These are phyloP conservation scores for Etheostoma cragini DNA, from an alignment of 2,113 vertebrate species.

Conservation along the genomic window DNA sequence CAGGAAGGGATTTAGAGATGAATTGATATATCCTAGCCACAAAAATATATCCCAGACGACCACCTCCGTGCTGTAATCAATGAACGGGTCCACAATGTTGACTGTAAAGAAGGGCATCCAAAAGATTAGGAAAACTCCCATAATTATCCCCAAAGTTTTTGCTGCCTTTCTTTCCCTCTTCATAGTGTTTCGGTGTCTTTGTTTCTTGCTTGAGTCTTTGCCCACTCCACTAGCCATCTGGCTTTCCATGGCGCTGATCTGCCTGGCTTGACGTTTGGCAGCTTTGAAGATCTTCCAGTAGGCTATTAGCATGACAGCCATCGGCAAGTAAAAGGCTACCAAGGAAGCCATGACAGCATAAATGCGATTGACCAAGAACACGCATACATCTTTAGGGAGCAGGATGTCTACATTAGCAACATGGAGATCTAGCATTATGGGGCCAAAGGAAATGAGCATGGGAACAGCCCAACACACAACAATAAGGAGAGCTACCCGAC, in stretches of 20 bases:
- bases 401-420: constrained; percentile 67
- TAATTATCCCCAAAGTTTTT: constrained; percentile 87
- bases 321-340: constrained; percentile 86
- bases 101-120: constrained; percentile 87
- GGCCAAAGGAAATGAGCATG: constrained; percentile 84
- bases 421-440: constrained; percentile 84
- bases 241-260: constrained; percentile 84
- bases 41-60: constrained; percentile 84
- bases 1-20: constrained; percentile 86
- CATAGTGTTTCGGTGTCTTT: constrained; percentile 79
- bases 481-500: constrained; percentile 77
- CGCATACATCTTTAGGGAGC: constrained; percentile 76
- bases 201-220: constrained; percentile 79
- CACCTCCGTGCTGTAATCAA: constrained; percentile 80
- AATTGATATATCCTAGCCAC: constrained; percentile 87
- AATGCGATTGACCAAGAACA: constrained; percentile 82
- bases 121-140: constrained; percentile 85
- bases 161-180: constrained; percentile 84
- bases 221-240: constrained; percentile 80
- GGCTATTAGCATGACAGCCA: constrained; percentile 83
- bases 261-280: constrained; percentile 83
- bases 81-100: constrained; percentile 86
- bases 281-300: constrained; percentile 88
- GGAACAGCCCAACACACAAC: constrained; percentile 83
- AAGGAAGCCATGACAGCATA: constrained; percentile 85